These are phyloP conservation scores for Pluvialis apricaria DNA, from an alignment of 2,113 vertebrate species.

Conservation along the genomic window DNA sequence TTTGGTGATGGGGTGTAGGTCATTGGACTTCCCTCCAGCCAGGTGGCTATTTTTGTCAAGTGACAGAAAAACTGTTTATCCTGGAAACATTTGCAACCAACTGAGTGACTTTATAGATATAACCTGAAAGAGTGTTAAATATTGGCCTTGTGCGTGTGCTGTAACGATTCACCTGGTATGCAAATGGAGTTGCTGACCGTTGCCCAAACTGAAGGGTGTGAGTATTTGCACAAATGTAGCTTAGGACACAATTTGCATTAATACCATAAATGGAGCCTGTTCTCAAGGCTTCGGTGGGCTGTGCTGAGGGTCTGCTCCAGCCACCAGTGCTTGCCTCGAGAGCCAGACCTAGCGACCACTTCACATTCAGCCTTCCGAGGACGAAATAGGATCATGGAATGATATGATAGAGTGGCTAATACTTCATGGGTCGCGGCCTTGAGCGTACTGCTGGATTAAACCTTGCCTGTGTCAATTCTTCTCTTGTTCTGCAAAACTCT, in stretches of 20 bases:
- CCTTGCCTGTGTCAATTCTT: neutral
- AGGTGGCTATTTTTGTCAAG: neutral
- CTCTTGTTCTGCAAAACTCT: neutral
- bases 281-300: neutral
- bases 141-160: rapidly evolving
- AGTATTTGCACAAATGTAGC: neutral
- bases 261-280: neutral
- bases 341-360: neutral
- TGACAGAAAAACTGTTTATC: neutral
- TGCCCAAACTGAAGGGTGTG: neutral
- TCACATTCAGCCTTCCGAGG: neutral
- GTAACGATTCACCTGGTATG: rapidly evolving
- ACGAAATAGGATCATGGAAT: no score
- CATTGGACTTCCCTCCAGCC: neutral
- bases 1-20: neutral
- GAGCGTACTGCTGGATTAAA: neutral
- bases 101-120: neutral
- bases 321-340: neutral
- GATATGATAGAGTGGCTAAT: no score
- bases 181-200: neutral
- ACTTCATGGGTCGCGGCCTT: rapidly evolving
- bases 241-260: neutral
- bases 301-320: neutral
- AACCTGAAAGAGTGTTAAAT: neutral
- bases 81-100: neutral